These are phyloP conservation scores for Protaetia brevitarsis DNA, from an alignment of 1,140 invertebrate species.

Conservation along the genomic window DNA sequence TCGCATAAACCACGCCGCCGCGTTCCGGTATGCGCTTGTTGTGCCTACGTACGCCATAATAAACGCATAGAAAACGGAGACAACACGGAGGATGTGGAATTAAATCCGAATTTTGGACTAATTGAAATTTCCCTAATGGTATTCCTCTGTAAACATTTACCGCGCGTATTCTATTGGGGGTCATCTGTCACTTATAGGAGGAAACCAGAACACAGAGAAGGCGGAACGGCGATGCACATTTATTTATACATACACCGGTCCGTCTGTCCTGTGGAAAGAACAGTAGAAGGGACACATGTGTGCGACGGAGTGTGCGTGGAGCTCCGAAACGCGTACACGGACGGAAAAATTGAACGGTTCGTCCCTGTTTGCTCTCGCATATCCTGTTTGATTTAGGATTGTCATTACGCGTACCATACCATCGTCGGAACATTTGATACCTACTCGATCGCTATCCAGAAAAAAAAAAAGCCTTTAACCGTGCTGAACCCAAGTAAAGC, in stretches of 20 bases:
- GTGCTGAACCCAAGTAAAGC: not conserved
- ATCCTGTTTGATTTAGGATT: not conserved
- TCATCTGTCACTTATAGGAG: constrained; percentile 39
- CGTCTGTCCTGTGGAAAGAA: constrained; percentile 27
- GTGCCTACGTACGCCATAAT: too few relatives aligned
- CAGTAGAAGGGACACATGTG: constrained; percentile 21
- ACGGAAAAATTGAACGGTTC: not conserved
- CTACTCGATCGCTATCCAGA: not conserved
- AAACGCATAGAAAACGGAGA: too few relatives aligned
- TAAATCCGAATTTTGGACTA: constrained; percentile 32
- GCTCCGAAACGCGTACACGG: not conserved
- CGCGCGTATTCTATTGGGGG: constrained; percentile 33
- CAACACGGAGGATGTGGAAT: not conserved
- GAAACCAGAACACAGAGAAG: constrained; percentile 27
- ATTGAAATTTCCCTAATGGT: constrained; percentile 44
- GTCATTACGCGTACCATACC: not conserved
- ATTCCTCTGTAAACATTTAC: constrained; percentile 41
- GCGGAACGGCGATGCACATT: constrained; percentile 25
- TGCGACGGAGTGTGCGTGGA: constrained; percentile 4
- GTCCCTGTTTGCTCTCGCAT: not conserved
- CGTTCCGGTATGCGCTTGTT: not conserved
- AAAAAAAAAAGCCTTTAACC: not conserved
- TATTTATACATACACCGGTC: constrained; percentile 19
- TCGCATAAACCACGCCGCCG: too few relatives aligned
- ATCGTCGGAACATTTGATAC: not conserved